phyloP scores from a whole-genome alignment of 2,113 vertebrate genomes.

The Phaethornis superciliosus region DNA sequence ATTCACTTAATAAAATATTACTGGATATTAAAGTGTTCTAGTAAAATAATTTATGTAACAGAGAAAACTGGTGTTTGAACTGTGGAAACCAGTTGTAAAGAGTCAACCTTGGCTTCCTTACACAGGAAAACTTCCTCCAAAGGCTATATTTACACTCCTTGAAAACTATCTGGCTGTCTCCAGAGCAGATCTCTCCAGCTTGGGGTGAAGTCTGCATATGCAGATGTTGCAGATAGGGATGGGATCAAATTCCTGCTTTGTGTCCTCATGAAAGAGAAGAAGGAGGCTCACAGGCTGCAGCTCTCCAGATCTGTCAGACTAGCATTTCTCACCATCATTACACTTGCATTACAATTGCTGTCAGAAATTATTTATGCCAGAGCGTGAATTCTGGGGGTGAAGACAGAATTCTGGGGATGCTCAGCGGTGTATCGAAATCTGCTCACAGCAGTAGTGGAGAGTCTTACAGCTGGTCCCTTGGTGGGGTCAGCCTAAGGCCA shows the following conservation, averaged over 20 bases:
- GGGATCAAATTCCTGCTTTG: slow-evolving; percentile 25
- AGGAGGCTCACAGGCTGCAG: background rate
- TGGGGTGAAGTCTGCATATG: slow-evolving; percentile 6
- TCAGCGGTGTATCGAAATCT: background rate
- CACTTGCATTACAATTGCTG: background rate
- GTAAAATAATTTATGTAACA: slow-evolving; percentile 67
- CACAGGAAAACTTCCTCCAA: slow-evolving; percentile 63
- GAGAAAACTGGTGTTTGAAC: slow-evolving; percentile 59
- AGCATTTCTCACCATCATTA: slow-evolving; percentile 5
- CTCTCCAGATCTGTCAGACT: background rate
- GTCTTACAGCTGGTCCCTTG: slow-evolving; percentile 36
- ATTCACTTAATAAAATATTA: slow-evolving; percentile 64
- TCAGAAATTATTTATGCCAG: background rate
- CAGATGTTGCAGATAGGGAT: slow-evolving; percentile 64
- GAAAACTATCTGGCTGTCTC: slow-evolving; percentile 51
- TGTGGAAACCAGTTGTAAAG: slow-evolving; percentile 66
- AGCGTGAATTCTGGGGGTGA: background rate
- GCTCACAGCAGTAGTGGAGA: background rate
- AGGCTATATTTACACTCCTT: slow-evolving; percentile 60
- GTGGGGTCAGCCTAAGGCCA: slow-evolving; percentile 61
- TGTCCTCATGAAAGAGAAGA: slow-evolving; percentile 34
- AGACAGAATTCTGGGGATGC: background rate
- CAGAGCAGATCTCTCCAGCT: slow-evolving; percentile 27
- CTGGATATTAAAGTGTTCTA: slow-evolving; percentile 63
- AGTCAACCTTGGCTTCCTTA: slow-evolving; percentile 52